Percentiles rank a stretch among this genome's conserved stretches.
These are phyloP conservation scores for Petrocephalus schoutedeni DNA, from an alignment of 2,797 vertebrate species.

Conservation along the genomic window DNA sequence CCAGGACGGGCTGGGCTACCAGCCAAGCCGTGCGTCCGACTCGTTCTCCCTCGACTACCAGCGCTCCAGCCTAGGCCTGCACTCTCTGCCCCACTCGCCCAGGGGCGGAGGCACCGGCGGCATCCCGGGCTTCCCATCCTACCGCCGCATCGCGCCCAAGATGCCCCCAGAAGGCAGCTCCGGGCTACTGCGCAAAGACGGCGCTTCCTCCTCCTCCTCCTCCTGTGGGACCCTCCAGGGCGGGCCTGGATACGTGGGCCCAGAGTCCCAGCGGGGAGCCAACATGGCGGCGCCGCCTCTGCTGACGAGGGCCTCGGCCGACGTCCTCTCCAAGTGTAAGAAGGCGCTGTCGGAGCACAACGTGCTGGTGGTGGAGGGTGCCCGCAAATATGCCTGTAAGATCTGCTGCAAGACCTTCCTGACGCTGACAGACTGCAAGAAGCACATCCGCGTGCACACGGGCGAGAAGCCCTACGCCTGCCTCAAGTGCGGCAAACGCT, in stretches of 20 bases:
- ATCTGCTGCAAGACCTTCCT: conserved; percentile 99
- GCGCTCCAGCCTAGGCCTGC: conserved; percentile 77
- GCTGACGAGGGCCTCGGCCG: conserved; percentile 86
- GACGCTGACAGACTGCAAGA: conserved; percentile 97
- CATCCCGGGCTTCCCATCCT: conserved; percentile 71
- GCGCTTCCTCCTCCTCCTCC: conserved; percentile 57
- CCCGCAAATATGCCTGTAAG: conserved; percentile 94
- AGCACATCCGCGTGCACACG: conserved; percentile 95
- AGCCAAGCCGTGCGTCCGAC: conserved; percentile 57
- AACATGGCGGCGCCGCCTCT: conserved; percentile 67
- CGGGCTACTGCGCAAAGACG: conserved; percentile 60
- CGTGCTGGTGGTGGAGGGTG: conserved; percentile 92
- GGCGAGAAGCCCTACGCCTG: conserved; percentile 97
- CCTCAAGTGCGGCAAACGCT: conserved; percentile 93
- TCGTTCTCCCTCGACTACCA: conserved; percentile 86
- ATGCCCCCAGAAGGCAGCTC: conserved; percentile 54
- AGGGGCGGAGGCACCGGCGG: conserved; percentile 63
- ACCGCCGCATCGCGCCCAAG: conserved; percentile 91
- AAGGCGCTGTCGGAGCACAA: conserved; percentile 98
- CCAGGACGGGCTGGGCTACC: conserved; percentile 74
- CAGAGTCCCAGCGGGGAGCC: conserved; percentile 36
- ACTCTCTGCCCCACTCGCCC: conserved; percentile 74
- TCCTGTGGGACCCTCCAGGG: conserved; percentile 42
- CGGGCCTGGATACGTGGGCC: conserved; percentile 31
- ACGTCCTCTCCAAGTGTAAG: conserved; percentile 96